phyloP scores from a whole-genome alignment of 2,797 vertebrate genomes.

The Pitangus sulphuratus region DNA sequence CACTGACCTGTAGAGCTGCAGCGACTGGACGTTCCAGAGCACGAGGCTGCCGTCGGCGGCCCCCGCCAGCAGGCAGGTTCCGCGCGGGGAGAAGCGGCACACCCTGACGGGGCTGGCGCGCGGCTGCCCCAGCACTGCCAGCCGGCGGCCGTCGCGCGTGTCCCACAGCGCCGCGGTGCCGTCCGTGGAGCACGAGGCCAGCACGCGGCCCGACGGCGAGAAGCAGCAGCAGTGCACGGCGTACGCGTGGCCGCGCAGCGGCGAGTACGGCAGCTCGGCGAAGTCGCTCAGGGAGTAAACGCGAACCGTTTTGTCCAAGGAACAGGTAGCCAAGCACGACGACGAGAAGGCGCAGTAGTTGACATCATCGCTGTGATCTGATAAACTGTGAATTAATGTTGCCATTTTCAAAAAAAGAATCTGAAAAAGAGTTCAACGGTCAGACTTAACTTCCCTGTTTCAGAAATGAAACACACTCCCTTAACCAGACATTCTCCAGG shows the following conservation, averaged over 20 bases:
- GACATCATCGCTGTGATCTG: slow-evolving; percentile 89
- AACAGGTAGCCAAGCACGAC: slow-evolving; percentile 88
- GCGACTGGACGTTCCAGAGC: slow-evolving; percentile 85
- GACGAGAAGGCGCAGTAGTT: slow-evolving; percentile 90
- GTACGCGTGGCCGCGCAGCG: slow-evolving; percentile 87
- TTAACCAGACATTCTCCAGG: neutral
- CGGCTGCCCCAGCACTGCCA: slow-evolving; percentile 86
- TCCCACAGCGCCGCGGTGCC: slow-evolving; percentile 88
- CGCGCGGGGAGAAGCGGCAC: slow-evolving; percentile 85
- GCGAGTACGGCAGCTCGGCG: slow-evolving; percentile 86
- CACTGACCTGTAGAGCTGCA: slow-evolving; percentile 80
- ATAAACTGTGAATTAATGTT: slow-evolving; percentile 85
- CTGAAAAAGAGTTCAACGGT: slow-evolving; percentile 58
- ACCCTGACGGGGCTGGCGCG: slow-evolving; percentile 86
- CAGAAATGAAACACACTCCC: neutral
- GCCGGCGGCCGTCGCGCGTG: slow-evolving; percentile 74
- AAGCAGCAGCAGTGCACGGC: slow-evolving; percentile 95
- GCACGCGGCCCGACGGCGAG: slow-evolving; percentile 84
- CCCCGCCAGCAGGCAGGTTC: slow-evolving; percentile 80
- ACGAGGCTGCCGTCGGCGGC: slow-evolving; percentile 88
- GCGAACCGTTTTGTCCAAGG: slow-evolving; percentile 90
- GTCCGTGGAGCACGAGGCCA: slow-evolving; percentile 94
- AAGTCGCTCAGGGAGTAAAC: slow-evolving; percentile 84
- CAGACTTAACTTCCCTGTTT: neutral
- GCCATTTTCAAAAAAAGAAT: slow-evolving; percentile 78